Conservation (phyloP, 1,140 invertebrate genomes). For the Babylonia areolata region DNA sequence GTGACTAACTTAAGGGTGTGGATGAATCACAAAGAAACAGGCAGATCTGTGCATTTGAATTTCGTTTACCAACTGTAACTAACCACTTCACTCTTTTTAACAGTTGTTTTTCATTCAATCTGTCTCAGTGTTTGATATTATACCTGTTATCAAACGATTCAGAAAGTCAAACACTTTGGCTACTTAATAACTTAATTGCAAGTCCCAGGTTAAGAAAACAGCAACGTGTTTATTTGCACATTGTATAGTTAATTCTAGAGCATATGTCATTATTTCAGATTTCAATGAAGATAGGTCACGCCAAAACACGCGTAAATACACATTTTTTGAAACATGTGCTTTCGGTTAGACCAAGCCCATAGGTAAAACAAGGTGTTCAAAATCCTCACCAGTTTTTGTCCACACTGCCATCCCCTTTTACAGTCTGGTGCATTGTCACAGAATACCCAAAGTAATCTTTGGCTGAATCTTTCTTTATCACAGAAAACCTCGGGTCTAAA, state of each 20-base stretch:
- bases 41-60: too few species aligned
- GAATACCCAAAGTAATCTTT: constrained; percentile 93
- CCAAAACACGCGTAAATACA: neutral
- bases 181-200: too few species aligned
- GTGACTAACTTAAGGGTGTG: too few species aligned
- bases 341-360: neutral
- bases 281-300: neutral
- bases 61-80: too few species aligned
- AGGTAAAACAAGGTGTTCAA: too few species aligned
- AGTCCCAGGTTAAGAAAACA: too few species aligned
- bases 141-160: too few species aligned
- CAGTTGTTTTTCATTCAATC: too few species aligned
- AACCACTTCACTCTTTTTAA: too few species aligned
- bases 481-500: constrained; percentile 88
- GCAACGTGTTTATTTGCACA: neutral
- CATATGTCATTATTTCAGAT: neutral
- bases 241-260: neutral
- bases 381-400: constrained; percentile 54
- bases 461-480: constrained; percentile 84
- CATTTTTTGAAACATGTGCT: neutral
- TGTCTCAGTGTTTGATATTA: too few species aligned
- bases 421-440: constrained; percentile 85
- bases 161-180: too few species aligned
- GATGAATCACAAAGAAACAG: too few species aligned
- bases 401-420: constrained; percentile 35